Conservation (phyloP, 2,888 invertebrate genomes). For the Latheticus oryzae region DNA sequence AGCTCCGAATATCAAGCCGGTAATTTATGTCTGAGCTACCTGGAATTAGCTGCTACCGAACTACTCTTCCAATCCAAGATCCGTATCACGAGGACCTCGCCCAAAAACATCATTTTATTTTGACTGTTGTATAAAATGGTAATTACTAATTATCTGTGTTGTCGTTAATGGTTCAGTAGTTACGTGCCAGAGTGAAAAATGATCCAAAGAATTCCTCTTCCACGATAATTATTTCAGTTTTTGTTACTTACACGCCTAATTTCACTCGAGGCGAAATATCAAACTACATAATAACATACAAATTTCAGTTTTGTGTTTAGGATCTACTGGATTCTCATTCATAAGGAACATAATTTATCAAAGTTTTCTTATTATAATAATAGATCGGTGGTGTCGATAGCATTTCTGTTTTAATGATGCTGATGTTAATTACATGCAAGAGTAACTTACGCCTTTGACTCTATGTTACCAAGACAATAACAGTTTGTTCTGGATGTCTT, state of each 20-base stretch:
- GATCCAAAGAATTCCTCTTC: constrained; percentile 7
- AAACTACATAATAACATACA: constrained; percentile 30
- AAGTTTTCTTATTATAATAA: constrained; percentile 18
- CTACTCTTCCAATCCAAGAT: constrained; percentile 38
- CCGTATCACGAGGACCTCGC: constrained; percentile 30
- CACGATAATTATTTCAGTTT: neutral
- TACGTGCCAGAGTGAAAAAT: neutral
- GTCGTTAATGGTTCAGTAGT: constrained; percentile 7
- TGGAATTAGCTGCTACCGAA: constrained; percentile 45
- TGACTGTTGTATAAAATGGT: constrained; percentile 17
- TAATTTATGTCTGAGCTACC: constrained; percentile 45
- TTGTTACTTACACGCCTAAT: neutral
- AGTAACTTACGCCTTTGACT: constrained; percentile 10
- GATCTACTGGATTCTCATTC: neutral
- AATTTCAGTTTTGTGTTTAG: constrained; percentile 1
- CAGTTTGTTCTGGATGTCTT: constrained; percentile 10
- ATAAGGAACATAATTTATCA: constrained; percentile 17
- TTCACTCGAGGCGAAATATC: neutral
- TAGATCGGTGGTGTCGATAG: constrained; percentile 21
- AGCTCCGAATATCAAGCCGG: constrained; percentile 39
- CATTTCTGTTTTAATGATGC: constrained; percentile 22
- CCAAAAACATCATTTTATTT: constrained; percentile 29
- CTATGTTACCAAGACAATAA: constrained; percentile 21
- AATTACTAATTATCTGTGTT: constrained; percentile 17
- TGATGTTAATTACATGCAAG: constrained; percentile 26